phyloP scores from a whole-genome alignment of 2,888 invertebrate species.

The Rhamnusium bicolor region DNA sequence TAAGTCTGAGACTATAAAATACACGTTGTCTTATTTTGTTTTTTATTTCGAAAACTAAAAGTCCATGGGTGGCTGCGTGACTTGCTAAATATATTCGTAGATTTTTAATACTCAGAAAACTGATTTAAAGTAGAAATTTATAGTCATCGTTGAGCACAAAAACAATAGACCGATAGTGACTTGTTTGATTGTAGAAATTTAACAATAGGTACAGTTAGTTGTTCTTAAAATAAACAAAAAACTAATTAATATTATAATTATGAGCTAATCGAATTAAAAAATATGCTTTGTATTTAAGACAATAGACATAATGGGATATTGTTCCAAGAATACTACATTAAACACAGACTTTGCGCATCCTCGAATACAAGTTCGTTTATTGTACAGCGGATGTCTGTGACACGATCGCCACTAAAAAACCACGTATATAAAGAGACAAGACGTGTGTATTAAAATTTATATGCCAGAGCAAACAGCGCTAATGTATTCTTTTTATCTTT shows the following conservation, averaged over 20 bases:
- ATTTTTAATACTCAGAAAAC: neutral
- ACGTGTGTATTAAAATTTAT: slow-evolving; percentile 42
- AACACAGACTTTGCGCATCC: neutral
- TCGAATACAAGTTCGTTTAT: neutral
- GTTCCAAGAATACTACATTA: slow-evolving; percentile 11
- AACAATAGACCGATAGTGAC: neutral
- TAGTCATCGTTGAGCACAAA: neutral
- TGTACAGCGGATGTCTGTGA: slow-evolving; percentile 7
- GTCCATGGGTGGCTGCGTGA: neutral
- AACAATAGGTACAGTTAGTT: neutral
- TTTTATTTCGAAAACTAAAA: no score
- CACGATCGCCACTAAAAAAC: slow-evolving; percentile 24
- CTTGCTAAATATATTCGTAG: neutral
- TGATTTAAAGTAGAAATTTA: neutral
- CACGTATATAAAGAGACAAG: slow-evolving; percentile 9
- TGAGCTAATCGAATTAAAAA: slow-evolving; percentile 7
- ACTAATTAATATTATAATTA: slow-evolving; percentile 9
- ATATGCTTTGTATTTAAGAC: neutral
- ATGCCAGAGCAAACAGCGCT: slow-evolving; percentile 32
- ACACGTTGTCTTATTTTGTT: no score
- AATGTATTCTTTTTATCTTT: slow-evolving; percentile 40
- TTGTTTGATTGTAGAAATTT: neutral
- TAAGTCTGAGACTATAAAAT: no score
- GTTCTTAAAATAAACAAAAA: neutral
- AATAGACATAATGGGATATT: slow-evolving; percentile 17